Evolutionary conservation across 2,888 invertebrate genomes (phyloP).

Genomic region (Hylaea fasciaria): DNA sequence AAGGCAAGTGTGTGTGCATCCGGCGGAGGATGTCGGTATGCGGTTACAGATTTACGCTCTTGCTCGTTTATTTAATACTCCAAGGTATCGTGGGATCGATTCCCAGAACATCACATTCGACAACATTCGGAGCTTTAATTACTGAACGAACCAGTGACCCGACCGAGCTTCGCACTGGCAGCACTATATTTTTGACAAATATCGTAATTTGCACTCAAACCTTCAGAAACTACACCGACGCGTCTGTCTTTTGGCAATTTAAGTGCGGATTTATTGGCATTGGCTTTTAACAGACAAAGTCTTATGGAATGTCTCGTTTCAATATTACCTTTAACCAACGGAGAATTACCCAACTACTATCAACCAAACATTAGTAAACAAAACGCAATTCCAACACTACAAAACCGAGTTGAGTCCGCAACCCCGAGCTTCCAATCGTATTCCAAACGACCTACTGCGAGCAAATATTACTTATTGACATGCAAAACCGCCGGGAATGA

Average conservation of each 20-base stretch:
- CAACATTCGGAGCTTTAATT: not conserved
- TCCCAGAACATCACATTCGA: conserved; percentile 2
- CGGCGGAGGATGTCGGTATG: conserved; percentile 24
- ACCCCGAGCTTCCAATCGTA: conserved; percentile 24
- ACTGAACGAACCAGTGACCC: too few species aligned
- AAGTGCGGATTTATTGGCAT: too few species aligned
- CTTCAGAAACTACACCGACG: too few species aligned
- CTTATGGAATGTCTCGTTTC: too few species aligned
- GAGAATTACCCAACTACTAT: too few species aligned
- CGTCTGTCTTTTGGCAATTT: too few species aligned
- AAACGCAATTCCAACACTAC: not conserved
- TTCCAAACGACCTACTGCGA: conserved; percentile 35
- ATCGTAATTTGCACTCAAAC: too few species aligned
- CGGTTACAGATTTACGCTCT: conserved; percentile 26
- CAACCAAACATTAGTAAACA: not conserved
- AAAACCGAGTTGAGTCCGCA: not conserved
- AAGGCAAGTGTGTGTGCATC: conserved; percentile 20
- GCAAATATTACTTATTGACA: conserved; percentile 43
- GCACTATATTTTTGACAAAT: too few species aligned
- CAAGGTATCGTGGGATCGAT: conserved; percentile 10
- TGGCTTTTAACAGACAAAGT: too few species aligned
- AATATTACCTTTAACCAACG: too few species aligned
- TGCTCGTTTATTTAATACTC: conserved; percentile 20
- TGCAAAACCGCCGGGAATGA: conserved; percentile 37
- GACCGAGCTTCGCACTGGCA: too few species aligned